Evolutionary conservation across 2,113 vertebrate species (phyloP), one percentile per base, ranked within the genome.

Genomic region (Furnarius figulus): DNA sequence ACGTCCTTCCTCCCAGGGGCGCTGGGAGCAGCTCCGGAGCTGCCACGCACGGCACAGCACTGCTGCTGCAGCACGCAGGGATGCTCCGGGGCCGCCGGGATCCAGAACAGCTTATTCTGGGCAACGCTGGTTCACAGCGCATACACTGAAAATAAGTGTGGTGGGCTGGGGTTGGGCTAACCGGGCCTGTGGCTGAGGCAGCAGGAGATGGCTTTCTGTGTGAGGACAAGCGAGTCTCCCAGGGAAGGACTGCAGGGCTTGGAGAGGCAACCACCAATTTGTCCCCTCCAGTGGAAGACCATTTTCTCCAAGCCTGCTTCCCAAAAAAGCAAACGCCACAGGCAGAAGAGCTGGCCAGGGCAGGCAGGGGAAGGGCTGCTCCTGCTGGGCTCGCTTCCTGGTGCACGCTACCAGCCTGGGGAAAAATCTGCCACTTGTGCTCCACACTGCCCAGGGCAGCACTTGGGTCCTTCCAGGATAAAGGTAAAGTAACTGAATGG

Each of bases 381-480:
- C 95, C 95, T 12, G 56, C 96, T 94, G 93, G 14, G 82, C 65
- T 55, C 3, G 12, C 68, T 93, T 95, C 91, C 92, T 82, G 76
- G 23, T 23, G 20, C 83, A 5, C 5, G 37, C 25, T 67, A 88
- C 72, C 92, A 94, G 83, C 92, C 44, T 56, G 58, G 91, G 76
- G 84, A 76, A 89, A 96, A 96, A 93, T 68, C 92, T 93, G 93
- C 87, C 77, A 31, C 73, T 96, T 89, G 73, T 89, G 83, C 65
- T 92, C 58, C 30, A 70, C 83, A 0, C 93, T 72, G 80, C 73
- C 56, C 74, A 79, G 88, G 86, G 84, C 20, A 93, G 6, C 23
- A 27, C 66, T 84, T 46, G 56, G 84, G 59, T 62, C 85, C 70
- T 75, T 82, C 90, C 61, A 78, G 63, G 56, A n/a, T 40, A 66